Conservation (phyloP, 2,113 vertebrate species). For the Motacilla tschutschensis region DNA sequence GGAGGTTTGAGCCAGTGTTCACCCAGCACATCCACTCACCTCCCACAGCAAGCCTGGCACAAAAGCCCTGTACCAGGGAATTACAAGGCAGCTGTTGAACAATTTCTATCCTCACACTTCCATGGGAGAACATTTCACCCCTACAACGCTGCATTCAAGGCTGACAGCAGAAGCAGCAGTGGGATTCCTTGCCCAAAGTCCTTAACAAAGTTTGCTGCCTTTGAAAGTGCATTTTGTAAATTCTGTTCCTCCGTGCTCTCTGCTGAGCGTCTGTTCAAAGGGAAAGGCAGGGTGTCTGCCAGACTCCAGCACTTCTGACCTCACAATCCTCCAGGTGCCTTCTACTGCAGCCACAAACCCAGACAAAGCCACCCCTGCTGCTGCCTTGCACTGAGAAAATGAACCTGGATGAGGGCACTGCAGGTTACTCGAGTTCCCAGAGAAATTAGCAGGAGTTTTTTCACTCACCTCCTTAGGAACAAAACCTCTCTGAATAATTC, state of each 20-base stretch:
- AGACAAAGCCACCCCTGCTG: slow-evolving; percentile 18
- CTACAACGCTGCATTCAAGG: accelerated
- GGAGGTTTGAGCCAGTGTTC: background rate
- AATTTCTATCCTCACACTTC: background rate
- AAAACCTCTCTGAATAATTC: slow-evolving; percentile 19
- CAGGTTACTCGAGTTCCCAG: background rate
- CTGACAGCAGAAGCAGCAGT: background rate
- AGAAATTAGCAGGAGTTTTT: background rate
- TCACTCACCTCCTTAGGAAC: background rate
- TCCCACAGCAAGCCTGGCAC: background rate
- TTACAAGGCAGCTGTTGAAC: accelerated
- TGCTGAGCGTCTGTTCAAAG: background rate
- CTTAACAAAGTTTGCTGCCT: background rate
- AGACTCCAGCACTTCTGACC: background rate
- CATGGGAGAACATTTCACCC: accelerated
- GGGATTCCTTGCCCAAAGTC: background rate
- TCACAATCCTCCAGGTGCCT: background rate
- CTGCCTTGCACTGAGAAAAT: background rate
- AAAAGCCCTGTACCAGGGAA: accelerated
- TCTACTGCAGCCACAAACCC: background rate
- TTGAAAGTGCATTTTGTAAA: background rate
- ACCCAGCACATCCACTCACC: background rate
- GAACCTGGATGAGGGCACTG: background rate
- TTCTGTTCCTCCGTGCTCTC: background rate
- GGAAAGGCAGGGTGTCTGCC: background rate